Evolutionary conservation across 2,113 vertebrate species (phyloP), one percentile per base, ranked within the genome.

Genomic region (Corynorhinus townsendii): DNA sequence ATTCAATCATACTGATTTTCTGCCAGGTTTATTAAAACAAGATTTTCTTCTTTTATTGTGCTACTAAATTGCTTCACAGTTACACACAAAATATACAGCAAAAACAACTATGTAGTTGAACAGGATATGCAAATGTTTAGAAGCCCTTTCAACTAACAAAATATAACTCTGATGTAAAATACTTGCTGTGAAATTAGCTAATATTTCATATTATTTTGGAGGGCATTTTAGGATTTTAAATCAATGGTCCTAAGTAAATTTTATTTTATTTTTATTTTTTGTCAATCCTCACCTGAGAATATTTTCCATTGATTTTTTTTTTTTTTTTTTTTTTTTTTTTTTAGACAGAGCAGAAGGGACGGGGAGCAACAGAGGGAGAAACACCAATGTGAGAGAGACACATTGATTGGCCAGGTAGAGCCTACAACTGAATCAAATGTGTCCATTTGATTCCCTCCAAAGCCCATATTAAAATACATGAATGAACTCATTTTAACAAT

Each of bases 81-180:
- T 87, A 64, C 14, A 64, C 49, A 56, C 11, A 81, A 75, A 88
- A 80, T 88, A 40, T 81, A 40, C 20, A 71, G 19, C n/a, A 89
- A 92, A 84, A 66, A 64, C 24, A 79, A 59, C 7, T 59, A 17
- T 52, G 15, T 30, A 84, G 38, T 84, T 77, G 45, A 73, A 56
- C 14, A 77, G 4, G 11, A 28, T 54, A 59, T 84, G 71, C 93
- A 92, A 86, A 95, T 84, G 33, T 47, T 88, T 35, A 47, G n/a
- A 90, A 83, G 22, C 17, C 72, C 66, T 89, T 93, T 80, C 19
- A 72, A 24, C 38, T 49, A 95, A 56, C 6, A 89, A 93, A 79
- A 94, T 93, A 86, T 75, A 89, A 89, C 38, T 88, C 79, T 59
- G 71, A 91, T 56, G 38, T 93, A 79, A 92, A 91, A 89, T 79